phyloP scores from a whole-genome alignment of 1,140 invertebrate species.

The Cyphomyrmex costatus region DNA sequence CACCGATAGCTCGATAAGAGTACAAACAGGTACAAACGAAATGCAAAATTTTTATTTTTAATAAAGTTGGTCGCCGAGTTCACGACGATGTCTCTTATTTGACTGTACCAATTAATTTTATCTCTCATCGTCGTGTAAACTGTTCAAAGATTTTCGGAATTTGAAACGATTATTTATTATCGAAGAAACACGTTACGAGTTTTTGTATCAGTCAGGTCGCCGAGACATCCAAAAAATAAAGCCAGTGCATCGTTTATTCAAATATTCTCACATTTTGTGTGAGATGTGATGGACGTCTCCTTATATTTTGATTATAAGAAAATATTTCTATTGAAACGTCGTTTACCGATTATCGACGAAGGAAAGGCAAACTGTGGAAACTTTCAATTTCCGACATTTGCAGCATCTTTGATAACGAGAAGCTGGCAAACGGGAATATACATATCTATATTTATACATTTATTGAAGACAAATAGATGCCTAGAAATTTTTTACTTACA shows the following conservation, averaged over 20 bases:
- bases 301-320: slow-evolving; percentile 35
- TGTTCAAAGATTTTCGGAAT: not conserved
- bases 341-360: not conserved
- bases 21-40: too few species aligned
- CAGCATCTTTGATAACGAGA: not conserved
- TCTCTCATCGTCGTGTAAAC: not conserved
- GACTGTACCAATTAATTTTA: not conserved
- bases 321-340: not conserved
- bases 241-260: slow-evolving; percentile 6
- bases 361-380: not conserved
- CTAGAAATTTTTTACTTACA: not conserved
- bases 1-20: too few species aligned
- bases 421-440: not conserved
- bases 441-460: not conserved
- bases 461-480: not conserved
- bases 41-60: too few species aligned
- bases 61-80: too few species aligned
- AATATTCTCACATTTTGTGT: not conserved
- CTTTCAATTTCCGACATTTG: not conserved
- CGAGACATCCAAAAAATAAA: slow-evolving; percentile 38
- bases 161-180: not conserved
- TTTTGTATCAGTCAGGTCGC: not conserved
- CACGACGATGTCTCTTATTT: too few species aligned
- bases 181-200: not conserved
- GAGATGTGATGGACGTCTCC: not conserved